Percentiles rank a stretch among this genome's conserved stretches.
Conservation (phyloP, 2,888 invertebrate species). For the Heliconius aoede region DNA sequence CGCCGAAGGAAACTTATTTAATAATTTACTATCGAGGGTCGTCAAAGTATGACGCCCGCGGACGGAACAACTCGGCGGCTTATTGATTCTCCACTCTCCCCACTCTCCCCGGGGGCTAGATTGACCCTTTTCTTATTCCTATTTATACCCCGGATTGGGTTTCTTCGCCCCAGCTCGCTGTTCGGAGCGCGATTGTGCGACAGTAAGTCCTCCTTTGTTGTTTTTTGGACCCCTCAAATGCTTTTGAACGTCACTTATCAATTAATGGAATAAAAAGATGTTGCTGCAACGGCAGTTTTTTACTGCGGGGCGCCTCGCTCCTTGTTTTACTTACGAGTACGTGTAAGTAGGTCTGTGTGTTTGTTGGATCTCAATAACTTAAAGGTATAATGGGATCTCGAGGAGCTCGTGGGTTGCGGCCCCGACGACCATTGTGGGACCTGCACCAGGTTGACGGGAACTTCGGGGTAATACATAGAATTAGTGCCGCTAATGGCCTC, state of each 20-base stretch:
- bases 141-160: conserved; percentile 58
- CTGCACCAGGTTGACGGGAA: conserved; percentile 12
- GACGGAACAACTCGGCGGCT: conserved; percentile 39
- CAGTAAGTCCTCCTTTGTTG: conserved; percentile 48
- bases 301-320: conserved; percentile 15
- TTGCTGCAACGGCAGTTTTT: conserved; percentile 18
- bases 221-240: conserved; percentile 33
- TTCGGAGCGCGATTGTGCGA: conserved; percentile 46
- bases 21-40: conserved; percentile 45
- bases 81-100: conserved; percentile 39
- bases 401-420: background rate
- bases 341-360: conserved; percentile 15
- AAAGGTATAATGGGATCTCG: conserved; percentile 12
- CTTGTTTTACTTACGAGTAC: conserved; percentile 9
- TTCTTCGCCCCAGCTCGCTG: conserved; percentile 48
- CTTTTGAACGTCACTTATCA: conserved; percentile 39
- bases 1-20: conserved; percentile 42
- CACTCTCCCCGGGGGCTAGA: conserved; percentile 50
- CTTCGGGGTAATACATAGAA: conserved; percentile 1
- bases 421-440: background rate
- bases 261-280: conserved; percentile 35
- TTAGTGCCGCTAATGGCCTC: background rate
- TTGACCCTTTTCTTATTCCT: conserved; percentile 67
- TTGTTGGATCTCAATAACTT: conserved; percentile 16
- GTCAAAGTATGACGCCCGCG: conserved; percentile 42